Conservation (phyloP, 2,797 vertebrate genomes). For the Tachyglossus aculeatus region DNA sequence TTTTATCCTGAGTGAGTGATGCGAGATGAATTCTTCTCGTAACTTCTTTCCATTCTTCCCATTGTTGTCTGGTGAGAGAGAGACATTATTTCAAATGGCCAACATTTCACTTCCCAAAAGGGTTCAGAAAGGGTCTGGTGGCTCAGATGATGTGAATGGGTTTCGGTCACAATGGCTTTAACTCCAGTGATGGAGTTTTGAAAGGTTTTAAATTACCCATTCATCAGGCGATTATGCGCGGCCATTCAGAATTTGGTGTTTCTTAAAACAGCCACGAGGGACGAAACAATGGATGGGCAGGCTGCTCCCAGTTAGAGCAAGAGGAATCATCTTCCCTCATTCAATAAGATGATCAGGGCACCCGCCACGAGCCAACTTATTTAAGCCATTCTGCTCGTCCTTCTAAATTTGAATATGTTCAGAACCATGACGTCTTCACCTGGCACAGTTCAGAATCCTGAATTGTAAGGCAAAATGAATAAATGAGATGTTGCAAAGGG, state of each 20-base stretch:
- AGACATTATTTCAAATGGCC: not conserved
- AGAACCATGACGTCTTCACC: not conserved
- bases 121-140: not conserved
- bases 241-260: not conserved
- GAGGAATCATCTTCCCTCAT: not conserved
- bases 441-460: slow-evolving; percentile 3
- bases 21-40: not conserved
- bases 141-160: not conserved
- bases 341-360: slow-evolving; percentile 4
- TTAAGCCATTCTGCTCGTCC: not conserved
- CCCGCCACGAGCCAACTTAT: not conserved
- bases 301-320: not conserved
- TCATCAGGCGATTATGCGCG: not conserved
- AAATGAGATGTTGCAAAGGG: not conserved
- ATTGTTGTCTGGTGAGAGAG: not conserved
- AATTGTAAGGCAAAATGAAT: not conserved
- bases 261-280: not conserved
- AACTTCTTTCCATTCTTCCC: not conserved
- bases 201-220: slow-evolving; percentile 9
- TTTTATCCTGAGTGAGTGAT: no score
- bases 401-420: slow-evolving; percentile 4
- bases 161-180: not conserved
- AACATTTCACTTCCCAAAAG: not conserved
- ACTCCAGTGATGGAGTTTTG: not conserved
- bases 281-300: not conserved